These are phyloP conservation scores for Strongylocentrotus purpuratus DNA, from an alignment of 35 echinoderm and acorn worm species.

Conservation along the genomic window DNA sequence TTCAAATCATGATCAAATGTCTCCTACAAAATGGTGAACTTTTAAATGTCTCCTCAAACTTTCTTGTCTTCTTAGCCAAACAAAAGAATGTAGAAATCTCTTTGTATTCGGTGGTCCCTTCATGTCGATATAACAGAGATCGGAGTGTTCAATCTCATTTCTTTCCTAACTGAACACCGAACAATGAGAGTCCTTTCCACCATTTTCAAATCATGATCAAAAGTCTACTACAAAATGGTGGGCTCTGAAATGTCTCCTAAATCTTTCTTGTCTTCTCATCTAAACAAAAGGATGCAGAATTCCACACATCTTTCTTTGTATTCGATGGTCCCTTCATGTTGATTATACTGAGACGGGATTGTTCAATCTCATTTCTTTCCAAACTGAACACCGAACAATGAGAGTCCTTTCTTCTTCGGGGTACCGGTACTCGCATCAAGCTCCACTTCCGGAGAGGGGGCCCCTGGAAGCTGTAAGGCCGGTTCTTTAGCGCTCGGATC, in stretches of 20 bases:
- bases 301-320: background rate
- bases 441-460: background rate
- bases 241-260: too few relatives aligned
- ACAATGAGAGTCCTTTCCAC: background rate
- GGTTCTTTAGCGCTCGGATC: background rate
- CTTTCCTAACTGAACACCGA: conserved; percentile 25
- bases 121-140: background rate
- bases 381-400: conserved; percentile 29
- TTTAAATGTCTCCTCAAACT: too few relatives aligned
- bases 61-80: too few relatives aligned
- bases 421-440: background rate
- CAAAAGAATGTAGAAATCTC: background rate
- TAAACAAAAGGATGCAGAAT: too few relatives aligned
- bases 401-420: conserved; percentile 8
- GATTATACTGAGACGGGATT: background rate
- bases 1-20: too few relatives aligned
- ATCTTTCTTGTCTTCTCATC: too few relatives aligned
- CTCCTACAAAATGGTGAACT: too few relatives aligned
- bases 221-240: too few relatives aligned
- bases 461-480: background rate
- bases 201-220: too few relatives aligned
- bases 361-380: conserved; percentile 27
- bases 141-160: background rate
- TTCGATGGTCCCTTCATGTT: background rate
- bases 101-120: background rate